A percentile compares a stretch with the other conserved stretches of the same genome.
Evolutionary conservation across 92 coral and sea anemone genomes (phyloP).

Genomic region (Meandrina meandrites): DNA sequence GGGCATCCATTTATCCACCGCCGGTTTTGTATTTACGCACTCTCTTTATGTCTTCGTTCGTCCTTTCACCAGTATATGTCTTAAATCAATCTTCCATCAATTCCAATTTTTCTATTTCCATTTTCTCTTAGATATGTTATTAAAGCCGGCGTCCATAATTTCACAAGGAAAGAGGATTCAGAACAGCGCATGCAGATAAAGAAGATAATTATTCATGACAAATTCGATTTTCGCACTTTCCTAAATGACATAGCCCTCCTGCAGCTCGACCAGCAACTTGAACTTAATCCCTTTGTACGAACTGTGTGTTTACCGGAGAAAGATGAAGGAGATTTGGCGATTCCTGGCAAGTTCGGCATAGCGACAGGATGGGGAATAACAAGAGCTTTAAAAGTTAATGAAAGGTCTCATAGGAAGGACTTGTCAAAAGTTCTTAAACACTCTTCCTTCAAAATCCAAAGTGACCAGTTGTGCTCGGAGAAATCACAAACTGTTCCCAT

Average conservation of each 20-base stretch:
- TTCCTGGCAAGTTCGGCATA: slow-evolving; percentile 30
- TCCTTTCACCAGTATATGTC: no score
- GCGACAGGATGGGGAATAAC: slow-evolving; percentile 76
- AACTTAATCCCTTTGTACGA: slow-evolving; percentile 34
- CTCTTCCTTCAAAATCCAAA: slow-evolving; percentile 58
- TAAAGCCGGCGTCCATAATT: not conserved
- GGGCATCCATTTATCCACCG: no score
- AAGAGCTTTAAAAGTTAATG: not conserved
- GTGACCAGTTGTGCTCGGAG: slow-evolving; percentile 44
- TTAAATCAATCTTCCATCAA: no score
- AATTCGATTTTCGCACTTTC: not conserved
- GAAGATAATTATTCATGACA: not conserved
- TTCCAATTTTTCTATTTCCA: no score
- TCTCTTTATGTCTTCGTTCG: no score
- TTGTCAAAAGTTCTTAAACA: slow-evolving; percentile 55
- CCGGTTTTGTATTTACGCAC: no score
- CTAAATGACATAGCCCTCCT: not conserved
- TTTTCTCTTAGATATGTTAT: not conserved
- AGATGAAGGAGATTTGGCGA: slow-evolving; percentile 24
- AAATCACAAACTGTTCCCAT: no score
- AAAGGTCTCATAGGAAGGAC: not conserved
- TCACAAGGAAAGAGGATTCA: not conserved
- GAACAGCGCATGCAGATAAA: not conserved
- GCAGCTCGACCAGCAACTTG: not conserved
- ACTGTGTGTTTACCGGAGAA: slow-evolving; percentile 54